Conservation (phyloP, 2,888 invertebrate genomes). For the Cosmopolites sordidus region DNA sequence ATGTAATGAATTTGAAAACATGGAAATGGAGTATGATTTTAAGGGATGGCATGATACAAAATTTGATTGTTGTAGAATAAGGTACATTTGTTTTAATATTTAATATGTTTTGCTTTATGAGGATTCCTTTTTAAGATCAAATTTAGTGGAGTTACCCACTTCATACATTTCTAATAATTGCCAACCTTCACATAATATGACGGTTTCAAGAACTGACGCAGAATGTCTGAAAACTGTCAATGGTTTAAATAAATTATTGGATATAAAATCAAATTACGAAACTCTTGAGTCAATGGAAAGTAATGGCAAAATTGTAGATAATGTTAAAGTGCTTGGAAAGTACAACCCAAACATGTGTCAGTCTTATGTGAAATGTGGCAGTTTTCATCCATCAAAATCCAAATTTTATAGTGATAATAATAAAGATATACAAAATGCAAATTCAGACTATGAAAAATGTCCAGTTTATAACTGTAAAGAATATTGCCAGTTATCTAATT, state of each 20-base stretch:
- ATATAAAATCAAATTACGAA: constrained; percentile 31
- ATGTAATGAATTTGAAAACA: constrained; percentile 44
- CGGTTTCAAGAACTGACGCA: constrained; percentile 34
- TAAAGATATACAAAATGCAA: constrained; percentile 25
- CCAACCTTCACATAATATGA: constrained; percentile 34
- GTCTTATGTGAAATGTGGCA: constrained; percentile 19
- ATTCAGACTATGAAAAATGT: constrained; percentile 11
- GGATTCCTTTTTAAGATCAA: constrained; percentile 38
- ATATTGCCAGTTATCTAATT: constrained; percentile 31
- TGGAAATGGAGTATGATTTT: constrained; percentile 43
- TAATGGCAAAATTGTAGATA: constrained; percentile 13
- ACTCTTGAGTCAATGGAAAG: constrained; percentile 32
- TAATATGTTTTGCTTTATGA: no score
- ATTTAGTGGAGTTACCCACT: constrained; percentile 46
- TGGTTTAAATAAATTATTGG: constrained; percentile 32
- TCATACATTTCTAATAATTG: constrained; percentile 47
- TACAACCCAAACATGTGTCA: background rate
- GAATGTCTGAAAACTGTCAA: constrained; percentile 38
- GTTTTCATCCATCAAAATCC: constrained; percentile 16
- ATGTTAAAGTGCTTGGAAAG: constrained; percentile 13
- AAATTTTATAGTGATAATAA: constrained; percentile 26
- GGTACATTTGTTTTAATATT: constrained; percentile 33
- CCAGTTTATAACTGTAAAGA: constrained; percentile 25
- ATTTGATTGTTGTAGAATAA: constrained; percentile 38
- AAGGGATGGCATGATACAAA: constrained; percentile 37